Conservation (phyloP, 2,888 invertebrate genomes). For the Eupithecia pulchellata region DNA sequence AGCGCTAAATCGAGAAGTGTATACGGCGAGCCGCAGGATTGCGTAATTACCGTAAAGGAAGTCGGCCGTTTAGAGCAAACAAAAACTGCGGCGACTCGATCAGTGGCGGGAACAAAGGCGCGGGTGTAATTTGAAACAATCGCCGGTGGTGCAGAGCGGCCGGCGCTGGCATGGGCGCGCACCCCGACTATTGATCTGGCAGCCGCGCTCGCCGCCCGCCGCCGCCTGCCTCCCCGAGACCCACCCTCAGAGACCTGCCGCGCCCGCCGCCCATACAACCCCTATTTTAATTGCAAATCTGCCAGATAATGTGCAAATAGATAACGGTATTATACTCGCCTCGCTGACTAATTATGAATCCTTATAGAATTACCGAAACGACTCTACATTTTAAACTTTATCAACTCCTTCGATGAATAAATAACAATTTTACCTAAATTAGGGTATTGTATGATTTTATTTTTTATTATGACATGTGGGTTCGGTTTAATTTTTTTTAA, state of each 20-base stretch:
- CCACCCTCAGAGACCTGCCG: constrained; percentile 56
- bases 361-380: constrained; percentile 66
- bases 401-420: constrained; percentile 34
- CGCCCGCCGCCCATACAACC: constrained; percentile 64
- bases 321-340: constrained; percentile 82
- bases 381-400: constrained; percentile 49
- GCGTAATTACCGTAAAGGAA: constrained; percentile 84
- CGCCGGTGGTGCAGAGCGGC: constrained; percentile 77
- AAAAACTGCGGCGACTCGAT: constrained; percentile 82
- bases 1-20: constrained; percentile 67
- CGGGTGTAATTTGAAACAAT: constrained; percentile 85
- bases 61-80: constrained; percentile 80
- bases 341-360: constrained; percentile 80
- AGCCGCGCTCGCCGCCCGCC: constrained; percentile 66
- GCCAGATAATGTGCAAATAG: constrained; percentile 85
- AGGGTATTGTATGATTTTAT: too few species aligned
- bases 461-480: too few species aligned
- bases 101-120: constrained; percentile 83
- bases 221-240: constrained; percentile 49
- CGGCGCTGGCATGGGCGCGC: constrained; percentile 70
- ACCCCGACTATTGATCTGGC: constrained; percentile 84
- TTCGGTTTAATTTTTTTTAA: too few species aligned
- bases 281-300: constrained; percentile 86
- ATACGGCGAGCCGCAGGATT: constrained; percentile 73
- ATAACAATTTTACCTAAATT: constrained; percentile 34